Conservation (phyloP, 1,140 invertebrate species). For the Eciton burchellii region DNA sequence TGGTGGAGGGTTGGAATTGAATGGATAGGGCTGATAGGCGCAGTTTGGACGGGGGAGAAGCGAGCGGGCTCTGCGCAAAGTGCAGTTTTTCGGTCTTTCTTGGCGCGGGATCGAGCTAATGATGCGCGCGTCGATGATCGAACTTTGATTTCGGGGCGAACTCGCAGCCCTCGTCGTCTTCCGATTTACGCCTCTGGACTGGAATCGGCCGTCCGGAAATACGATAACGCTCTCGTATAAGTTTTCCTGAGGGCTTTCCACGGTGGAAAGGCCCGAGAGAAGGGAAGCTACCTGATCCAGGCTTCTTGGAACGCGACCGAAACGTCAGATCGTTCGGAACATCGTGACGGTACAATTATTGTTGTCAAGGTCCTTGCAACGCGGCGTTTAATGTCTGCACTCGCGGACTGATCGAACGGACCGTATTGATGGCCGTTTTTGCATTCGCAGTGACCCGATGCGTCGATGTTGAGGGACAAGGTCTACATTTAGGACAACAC, state of each 20-base stretch:
- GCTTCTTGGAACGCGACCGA: background rate
- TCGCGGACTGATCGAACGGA: slow-evolving; percentile 14
- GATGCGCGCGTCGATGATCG: background rate
- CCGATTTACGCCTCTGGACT: slow-evolving; percentile 3
- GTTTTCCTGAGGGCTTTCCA: background rate
- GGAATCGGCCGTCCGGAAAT: background rate
- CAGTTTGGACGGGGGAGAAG: background rate
- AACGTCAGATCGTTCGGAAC: background rate
- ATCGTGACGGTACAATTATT: no score
- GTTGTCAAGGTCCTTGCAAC: background rate
- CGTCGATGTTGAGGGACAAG: slow-evolving; percentile 45
- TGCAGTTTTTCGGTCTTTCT: background rate
- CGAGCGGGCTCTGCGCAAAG: background rate
- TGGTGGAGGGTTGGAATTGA: slow-evolving; percentile 41
- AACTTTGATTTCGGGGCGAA: slow-evolving; percentile 34
- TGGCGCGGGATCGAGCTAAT: background rate
- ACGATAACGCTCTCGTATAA: slow-evolving; percentile 9
- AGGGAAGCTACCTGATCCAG: background rate
- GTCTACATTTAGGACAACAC: slow-evolving; percentile 53
- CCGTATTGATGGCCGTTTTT: slow-evolving; percentile 30
- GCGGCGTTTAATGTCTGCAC: background rate
- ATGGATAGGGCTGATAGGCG: background rate
- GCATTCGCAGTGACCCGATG: slow-evolving; percentile 71
- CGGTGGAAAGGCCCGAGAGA: background rate
- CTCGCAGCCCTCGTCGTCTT: background rate